Evolutionary conservation across 2,113 vertebrate genomes (phyloP).

Genomic region (Pomatorhinus ruficollis): DNA sequence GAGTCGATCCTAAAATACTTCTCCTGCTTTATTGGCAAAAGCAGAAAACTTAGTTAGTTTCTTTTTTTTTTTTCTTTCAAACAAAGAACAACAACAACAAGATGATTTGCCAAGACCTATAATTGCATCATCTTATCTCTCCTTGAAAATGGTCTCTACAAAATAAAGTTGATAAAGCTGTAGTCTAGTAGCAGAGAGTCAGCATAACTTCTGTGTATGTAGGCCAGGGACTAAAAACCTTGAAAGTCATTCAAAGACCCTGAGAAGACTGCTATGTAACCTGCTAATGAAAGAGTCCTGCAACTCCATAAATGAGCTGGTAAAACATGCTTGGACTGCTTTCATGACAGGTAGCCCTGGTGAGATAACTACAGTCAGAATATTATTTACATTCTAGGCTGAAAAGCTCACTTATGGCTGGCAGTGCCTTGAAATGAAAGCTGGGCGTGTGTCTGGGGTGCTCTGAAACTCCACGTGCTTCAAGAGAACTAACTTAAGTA

Average conservation of each 20-base stretch:
- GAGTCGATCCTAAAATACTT: conserved; percentile 49
- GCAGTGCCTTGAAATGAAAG: background rate
- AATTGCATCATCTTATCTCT: background rate
- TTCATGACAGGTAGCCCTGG: background rate
- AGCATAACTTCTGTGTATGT: background rate
- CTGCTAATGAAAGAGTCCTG: background rate
- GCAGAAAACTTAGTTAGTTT: background rate
- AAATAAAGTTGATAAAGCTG: background rate
- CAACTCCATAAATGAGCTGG: background rate
- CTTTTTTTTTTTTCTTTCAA: background rate
- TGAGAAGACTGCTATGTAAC: background rate
- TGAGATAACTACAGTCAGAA: background rate
- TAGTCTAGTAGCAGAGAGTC: background rate
- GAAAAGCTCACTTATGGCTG: background rate
- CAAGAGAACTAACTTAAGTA: background rate
- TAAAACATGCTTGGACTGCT: background rate
- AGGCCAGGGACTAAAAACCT: background rate
- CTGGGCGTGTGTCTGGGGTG: background rate
- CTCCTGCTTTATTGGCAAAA: conserved; percentile 59
- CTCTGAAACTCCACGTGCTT: background rate
- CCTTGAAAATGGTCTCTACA: background rate
- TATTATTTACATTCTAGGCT: background rate
- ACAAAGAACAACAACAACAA: background rate
- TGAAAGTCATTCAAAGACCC: background rate
- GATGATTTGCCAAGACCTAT: background rate